A percentile compares a stretch with the other conserved stretches of the same genome.
phyloP scores from a whole-genome alignment of 2,888 invertebrate genomes.

The Drosophila niveifrons region DNA sequence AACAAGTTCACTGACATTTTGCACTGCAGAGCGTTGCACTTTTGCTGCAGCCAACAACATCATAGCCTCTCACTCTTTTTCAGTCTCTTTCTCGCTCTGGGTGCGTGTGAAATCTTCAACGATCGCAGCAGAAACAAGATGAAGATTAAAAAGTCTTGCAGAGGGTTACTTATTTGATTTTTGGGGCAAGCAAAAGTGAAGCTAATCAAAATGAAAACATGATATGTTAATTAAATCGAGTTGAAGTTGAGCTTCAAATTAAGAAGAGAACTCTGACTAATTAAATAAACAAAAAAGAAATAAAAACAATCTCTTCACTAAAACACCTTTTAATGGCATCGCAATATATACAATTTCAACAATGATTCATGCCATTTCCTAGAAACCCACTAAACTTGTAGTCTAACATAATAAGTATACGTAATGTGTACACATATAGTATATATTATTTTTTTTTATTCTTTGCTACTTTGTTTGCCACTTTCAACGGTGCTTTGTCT shows the following conservation, averaged over 20 bases:
- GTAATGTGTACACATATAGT: neutral
- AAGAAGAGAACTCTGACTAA: too few species aligned
- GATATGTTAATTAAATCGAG: neutral
- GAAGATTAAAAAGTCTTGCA: neutral
- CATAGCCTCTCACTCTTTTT: conserved; percentile 7
- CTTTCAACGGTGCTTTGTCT: neutral
- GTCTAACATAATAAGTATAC: neutral
- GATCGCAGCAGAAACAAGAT: conserved; percentile 17
- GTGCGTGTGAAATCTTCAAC: conserved; percentile 44
- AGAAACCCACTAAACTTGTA: neutral
- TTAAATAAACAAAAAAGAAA: too few species aligned
- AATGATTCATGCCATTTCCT: neutral
- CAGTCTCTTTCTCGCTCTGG: neutral
- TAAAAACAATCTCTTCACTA: too few species aligned
- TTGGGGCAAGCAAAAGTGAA: neutral
- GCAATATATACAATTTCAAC: too few species aligned
- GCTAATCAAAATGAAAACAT: neutral
- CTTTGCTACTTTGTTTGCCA: neutral
- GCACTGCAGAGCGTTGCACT: conserved; percentile 83
- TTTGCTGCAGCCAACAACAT: conserved; percentile 60
- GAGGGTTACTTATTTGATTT: neutral
- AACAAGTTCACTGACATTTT: conserved; percentile 83
- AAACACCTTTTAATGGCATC: too few species aligned
- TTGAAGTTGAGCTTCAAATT: too few species aligned
- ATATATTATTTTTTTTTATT: neutral